Evolutionary conservation across 2,888 invertebrate species (phyloP), one percentile per base, ranked within the genome.

Genomic region (Serripes groenlandicus): DNA sequence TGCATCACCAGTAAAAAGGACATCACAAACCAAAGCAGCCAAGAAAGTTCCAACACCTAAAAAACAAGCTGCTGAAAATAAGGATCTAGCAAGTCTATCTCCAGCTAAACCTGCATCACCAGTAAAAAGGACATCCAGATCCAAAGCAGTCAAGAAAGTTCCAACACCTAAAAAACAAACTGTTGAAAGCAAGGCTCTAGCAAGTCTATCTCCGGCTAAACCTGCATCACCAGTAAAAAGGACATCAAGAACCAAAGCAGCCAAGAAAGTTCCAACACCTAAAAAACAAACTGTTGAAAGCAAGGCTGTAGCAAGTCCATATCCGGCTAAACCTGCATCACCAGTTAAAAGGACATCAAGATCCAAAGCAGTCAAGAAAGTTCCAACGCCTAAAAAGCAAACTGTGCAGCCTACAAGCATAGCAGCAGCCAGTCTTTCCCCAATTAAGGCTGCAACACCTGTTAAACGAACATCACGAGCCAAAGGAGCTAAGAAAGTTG

Each of bases 311-410:
- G 26, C 35, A 23, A 28, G 23, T n/a, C 52, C 4, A 15, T 52
- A 21, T 3, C 52, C 52, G 18, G 52, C 23, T 3, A 56, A 75
- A 54, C 26, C 42, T n/a, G 2, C 32, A 75, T 35, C 56, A 35
- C 64, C 71, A 60, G 78, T 49, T n/a, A 72, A 64, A 64, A 49
- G 64, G 37, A 52, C 54, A 23, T 30, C 64, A 7, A 75, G 64
- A 49, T 26, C 30, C 23, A 74, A 56, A 56, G 28, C 62, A 74
- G 49, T 42, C 9, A 49, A 49, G 28, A 34, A 52, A 28, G 54
- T 42, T 3, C 5, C 32, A 66, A 34, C 66, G 30, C 35, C 66
- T 28, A 4, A 62, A 32, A 62, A 62, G 21, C 21, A 15, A 11
- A 23, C n/a, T 15, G 49, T 30, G 18, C 9, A 54, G 54, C n/a